Evolutionary conservation across 2,888 invertebrate species (phyloP), one percentile per base, ranked within the genome.

Genomic region (Lasiommata megera): DNA sequence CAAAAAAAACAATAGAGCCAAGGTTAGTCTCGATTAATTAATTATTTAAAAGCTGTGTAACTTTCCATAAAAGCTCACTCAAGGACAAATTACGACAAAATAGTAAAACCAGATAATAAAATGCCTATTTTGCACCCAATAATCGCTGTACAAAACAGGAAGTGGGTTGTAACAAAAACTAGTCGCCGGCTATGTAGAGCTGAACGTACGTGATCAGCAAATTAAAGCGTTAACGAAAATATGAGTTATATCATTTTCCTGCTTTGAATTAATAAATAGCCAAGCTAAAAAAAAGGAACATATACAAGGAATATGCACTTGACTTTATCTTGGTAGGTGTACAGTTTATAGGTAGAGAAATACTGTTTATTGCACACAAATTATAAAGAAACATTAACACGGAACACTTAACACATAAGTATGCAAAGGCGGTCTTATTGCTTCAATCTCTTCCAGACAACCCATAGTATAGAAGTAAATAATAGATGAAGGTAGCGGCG

Each of bases 171-270:
- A 62, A 61, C 71, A 69, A 76, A 76, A 77, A 74, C 68, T 64
- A 64, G 71, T 66, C 63, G 65, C 64, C 66, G 61, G 54, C 65
- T 69, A 65, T 70, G 67, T 61, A 66, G 67, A 66, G 68, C 67
- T 64, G 55, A 64, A 69, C 66, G 57, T 79, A 84, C 85, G 84
- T 84, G 84, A 84, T 80, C 68, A 63, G 79, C 71, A 73, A 74
- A 66, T 73, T 64, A 70, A 75, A 75, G 66, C 62, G 65, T 71
- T 71, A 72, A 72, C 77, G 73, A 79, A 46, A 73, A 77, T 73
- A 63, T 61, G 62, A n/a, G 7, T 43, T 43, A 37, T 56, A 53
- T 56, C 44, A 54, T 57, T 61, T 63, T 62, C 56, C 60, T 57
- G 43, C 40, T 60, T 37, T 23, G 52, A 56, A 52, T 54, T 17